Evolutionary conservation across 2,888 invertebrate genomes (phyloP), one percentile per base, ranked within the genome.

Genomic region (Hoplodrina blanda): DNA sequence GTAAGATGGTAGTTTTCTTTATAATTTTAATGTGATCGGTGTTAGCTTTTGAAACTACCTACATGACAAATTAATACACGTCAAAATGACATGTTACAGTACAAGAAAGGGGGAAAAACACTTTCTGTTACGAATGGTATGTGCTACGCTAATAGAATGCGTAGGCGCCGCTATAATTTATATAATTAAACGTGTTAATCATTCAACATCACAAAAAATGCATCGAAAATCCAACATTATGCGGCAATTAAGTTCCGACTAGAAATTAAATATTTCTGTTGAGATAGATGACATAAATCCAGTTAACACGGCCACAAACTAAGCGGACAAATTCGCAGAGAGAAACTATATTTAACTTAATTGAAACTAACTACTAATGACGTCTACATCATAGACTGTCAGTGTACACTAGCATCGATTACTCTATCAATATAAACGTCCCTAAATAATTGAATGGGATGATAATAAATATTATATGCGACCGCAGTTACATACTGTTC

Each of bases 401-500:
- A 80, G 50, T 55, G 41, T 55, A 67, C 55, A 78, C 66, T 49
- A 65, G 57, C 69, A 80, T 83, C 80, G 83, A 80, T 86, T 84
- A 84, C 81, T 76, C 71, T 62, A 71, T 67, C 78, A 76, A 82
- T 84, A 84, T 84, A 84, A 85, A 84, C 78, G 86, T 84, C 84
- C 75, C 83, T 78, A 85, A 89, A 87, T 90, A 90, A 88, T 90
- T 84, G 81, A 82, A 81, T 73, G 57, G 71, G 73, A 84, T 82
- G 79, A 81, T 86, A 80, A 85, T 88, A 86, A 90, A 87, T 83
- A 81, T 91, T 89, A 91, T 88, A 92, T 89, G 87, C 82, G 79
- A 80, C 78, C 81, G 77, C 79, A 83, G 84, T 79, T 75, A 84
- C 81, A 84, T 82, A 82, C 78, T 71, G 84, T 81, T 83, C 83